Evolutionary conservation across 2,797 vertebrate species (phyloP), one percentile per base, ranked within the genome.

Genomic region (Acanthis flammea): DNA sequence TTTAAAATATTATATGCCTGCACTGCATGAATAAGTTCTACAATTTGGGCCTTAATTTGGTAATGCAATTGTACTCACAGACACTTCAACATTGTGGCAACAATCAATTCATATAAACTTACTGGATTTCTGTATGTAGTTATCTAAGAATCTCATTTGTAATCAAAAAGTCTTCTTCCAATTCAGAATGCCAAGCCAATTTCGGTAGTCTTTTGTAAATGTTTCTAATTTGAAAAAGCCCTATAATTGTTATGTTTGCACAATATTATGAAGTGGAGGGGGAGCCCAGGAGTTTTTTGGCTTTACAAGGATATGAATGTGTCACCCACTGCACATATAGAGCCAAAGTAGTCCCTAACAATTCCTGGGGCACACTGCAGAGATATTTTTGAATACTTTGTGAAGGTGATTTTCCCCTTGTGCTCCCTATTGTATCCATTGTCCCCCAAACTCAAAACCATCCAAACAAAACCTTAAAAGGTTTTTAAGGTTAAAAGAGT

Each of bases 101-200:
- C 66, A 94, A 63, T 94, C 92, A 95, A 19, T 71, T 71, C 60
- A 42, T 47, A 35, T 85, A 87, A 94, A 91, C 68, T 80, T 84
- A 65, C 37, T 91, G 41, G 39, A 62, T 94, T 95, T 94, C 81
- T 75, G 37, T 80, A 48, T 65, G 61, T 68, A 63, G 65, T 72
- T 95, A 39, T 88, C 94, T 94, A 86, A 83, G 85, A 96, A 53
- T 85, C 41, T 87, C 14, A 84, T 93, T 93, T 79, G 23, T 78
- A 90, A 86, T n/a, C 15, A 65, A 57, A 95, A 90, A 67, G 62
- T 58, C 73, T 90, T 74, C 44, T 61, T 90, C 73, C 74, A 78
- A 60, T 70, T 80, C 81, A 87, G 73, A 88, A 79, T 55, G 30
- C 39, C 41, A 84, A 58, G n/a, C 13, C 61, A 87, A 72, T 78